Conservation (phyloP, 1,140 invertebrate species). For the Musca domestica region DNA sequence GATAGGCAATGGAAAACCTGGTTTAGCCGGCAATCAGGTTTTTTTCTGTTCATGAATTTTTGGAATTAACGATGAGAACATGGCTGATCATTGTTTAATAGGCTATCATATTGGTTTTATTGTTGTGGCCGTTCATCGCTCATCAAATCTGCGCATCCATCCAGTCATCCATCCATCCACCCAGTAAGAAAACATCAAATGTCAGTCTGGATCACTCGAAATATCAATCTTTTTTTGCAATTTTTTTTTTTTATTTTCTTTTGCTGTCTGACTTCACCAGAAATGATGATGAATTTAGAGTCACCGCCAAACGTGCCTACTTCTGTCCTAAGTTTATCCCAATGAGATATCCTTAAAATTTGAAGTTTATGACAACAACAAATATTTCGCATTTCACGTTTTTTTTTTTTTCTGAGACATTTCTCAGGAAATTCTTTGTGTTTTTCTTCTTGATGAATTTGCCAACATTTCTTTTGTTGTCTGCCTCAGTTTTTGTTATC, state of each 20-base stretch:
- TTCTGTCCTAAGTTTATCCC: background rate
- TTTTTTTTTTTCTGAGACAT: background rate
- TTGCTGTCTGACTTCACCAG: background rate
- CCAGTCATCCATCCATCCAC: background rate
- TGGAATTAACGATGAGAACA: too few relatives aligned
- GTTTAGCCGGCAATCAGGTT: too few relatives aligned
- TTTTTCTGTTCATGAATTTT: too few relatives aligned
- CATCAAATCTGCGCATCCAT: too few relatives aligned
- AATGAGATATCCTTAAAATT: background rate
- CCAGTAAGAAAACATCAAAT: background rate
- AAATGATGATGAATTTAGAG: background rate
- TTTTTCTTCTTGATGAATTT: background rate
- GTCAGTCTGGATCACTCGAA: slow-evolving; percentile 14
- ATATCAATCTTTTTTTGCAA: background rate
- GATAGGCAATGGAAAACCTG: too few relatives aligned
- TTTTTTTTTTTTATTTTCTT: background rate
- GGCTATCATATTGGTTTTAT: slow-evolving; percentile 5
- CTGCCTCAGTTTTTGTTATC: slow-evolving; percentile 12
- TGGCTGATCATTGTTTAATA: background rate
- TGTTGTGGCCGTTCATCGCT: too few relatives aligned
- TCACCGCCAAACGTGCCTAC: background rate
- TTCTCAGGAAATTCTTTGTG: background rate
- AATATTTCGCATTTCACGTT: background rate
- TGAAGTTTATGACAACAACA: background rate
- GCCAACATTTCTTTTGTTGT: slow-evolving; percentile 10